Conservation (phyloP, 2,797 vertebrate species). For the Anguilla marmorata region DNA sequence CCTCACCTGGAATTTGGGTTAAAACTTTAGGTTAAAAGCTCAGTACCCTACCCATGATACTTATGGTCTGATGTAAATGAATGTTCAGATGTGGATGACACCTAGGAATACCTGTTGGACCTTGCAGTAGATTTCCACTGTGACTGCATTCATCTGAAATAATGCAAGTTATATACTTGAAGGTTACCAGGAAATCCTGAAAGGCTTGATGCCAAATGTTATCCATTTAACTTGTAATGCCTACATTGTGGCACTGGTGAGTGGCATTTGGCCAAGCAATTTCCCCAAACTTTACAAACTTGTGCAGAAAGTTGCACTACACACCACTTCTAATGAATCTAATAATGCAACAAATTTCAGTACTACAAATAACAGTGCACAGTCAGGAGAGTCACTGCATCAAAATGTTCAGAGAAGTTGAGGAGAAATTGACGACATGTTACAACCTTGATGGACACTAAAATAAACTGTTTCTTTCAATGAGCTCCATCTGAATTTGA, state of each 20-base stretch:
- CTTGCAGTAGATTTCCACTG: not conserved
- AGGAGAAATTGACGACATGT: not conserved
- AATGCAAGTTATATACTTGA: not conserved
- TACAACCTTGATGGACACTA: not conserved
- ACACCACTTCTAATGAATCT: not conserved
- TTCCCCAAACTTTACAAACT: not conserved
- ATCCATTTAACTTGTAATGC: conserved; percentile 4
- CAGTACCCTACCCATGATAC: not conserved
- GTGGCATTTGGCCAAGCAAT: not conserved
- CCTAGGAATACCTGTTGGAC: not conserved
- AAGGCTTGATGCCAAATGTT: not conserved
- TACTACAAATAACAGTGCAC: not conserved
- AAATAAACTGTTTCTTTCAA: not conserved
- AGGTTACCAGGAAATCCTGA: not conserved
- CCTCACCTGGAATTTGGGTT: not conserved
- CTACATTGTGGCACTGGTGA: not conserved
- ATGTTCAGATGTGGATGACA: not conserved
- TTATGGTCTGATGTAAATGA: not conserved
- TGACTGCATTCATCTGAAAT: not conserved
- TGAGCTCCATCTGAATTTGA: not conserved
- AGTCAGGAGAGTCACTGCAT: not conserved
- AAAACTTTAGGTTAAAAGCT: not conserved
- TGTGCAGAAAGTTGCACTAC: not conserved
- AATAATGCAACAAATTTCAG: not conserved
- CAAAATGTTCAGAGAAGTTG: not conserved